Evolutionary conservation across 2,797 vertebrate genomes (phyloP).

Genomic region (Paguma larvata): DNA sequence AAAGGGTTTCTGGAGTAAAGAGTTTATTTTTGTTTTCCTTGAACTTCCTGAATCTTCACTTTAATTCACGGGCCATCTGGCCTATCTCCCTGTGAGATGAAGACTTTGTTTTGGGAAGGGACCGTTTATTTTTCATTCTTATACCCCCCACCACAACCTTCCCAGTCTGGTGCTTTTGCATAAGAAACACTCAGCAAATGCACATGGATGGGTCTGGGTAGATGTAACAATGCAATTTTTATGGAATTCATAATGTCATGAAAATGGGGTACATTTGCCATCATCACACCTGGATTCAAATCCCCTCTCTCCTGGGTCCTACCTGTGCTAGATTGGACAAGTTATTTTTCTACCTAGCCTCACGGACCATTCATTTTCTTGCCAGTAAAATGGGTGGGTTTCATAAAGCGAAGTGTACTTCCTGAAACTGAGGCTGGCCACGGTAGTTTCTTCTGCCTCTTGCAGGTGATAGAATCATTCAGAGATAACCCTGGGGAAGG

Average conservation of each 20-base stretch:
- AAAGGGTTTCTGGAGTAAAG: background rate
- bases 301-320: background rate
- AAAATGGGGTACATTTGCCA: background rate
- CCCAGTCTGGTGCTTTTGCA: background rate
- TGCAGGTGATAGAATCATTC: background rate
- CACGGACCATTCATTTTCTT: background rate
- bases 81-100: background rate
- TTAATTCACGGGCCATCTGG: background rate
- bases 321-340: background rate
- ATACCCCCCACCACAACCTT: background rate
- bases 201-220: background rate
- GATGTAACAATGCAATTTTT: background rate
- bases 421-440: background rate
- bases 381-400: background rate
- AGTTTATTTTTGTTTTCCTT: background rate
- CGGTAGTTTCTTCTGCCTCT: background rate
- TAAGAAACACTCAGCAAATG: background rate
- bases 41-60: constrained; percentile 2
- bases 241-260: background rate
- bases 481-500: too few relatives aligned
- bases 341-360: background rate
- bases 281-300: background rate
- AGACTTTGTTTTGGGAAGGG: background rate
- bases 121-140: background rate
- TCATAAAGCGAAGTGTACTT: background rate